Evolutionary conservation across 2,797 vertebrate genomes (phyloP), one percentile per base, ranked within the genome.

Genomic region (Onychomys arenicola): DNA sequence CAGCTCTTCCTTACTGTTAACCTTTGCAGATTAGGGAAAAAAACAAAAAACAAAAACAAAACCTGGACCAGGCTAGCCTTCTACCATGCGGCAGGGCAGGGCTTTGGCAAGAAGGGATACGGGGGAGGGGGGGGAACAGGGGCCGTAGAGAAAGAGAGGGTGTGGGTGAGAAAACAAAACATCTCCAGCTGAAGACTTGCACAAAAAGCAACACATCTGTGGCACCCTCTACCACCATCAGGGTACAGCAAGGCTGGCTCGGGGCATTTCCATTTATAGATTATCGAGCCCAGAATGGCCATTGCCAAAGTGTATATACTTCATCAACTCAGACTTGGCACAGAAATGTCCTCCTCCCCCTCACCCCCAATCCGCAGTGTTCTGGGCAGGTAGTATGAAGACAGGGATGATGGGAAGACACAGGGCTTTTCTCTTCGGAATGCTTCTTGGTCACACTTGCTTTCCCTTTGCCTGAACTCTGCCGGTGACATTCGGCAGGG

Each of bases 1-100:
- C 40, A 14, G 27, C 90, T 97, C 98, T 99, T 99, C 98, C 98
- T 94, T 27, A 96, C 98, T 98, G 98, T 96, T 96, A 87, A 78
- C 82, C 71, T 93, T 96, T 97, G 93, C 96, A 97, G 90, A 73
- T 90, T 23, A 81, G 61, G 93, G n/a, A 80, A 43, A 34, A 84
- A 16, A 84, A 43, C 59, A 69, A 69, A 69, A 69, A 19, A n/a
- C 61, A 19, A 69, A 69, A 69, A 69, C 9, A n/a, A 55, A 19
- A n/a, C 29, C 80, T 49, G 65, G 40, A 49, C 25, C 16, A 49
- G 25, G 25, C 40, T 46, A 61, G n/a, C 63, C 75, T 86, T 82
- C 81, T 46, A 65, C 43, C 80, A 69, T 14, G 46, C 29, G 57
- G n/a, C n/a, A 52, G 23, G n/a, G 52, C 49, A 65, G 37, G 40